Percentiles rank a stretch among this genome's conserved stretches.
Conservation (phyloP, 2,113 vertebrate genomes). For the Dasyornis broadbenti region DNA sequence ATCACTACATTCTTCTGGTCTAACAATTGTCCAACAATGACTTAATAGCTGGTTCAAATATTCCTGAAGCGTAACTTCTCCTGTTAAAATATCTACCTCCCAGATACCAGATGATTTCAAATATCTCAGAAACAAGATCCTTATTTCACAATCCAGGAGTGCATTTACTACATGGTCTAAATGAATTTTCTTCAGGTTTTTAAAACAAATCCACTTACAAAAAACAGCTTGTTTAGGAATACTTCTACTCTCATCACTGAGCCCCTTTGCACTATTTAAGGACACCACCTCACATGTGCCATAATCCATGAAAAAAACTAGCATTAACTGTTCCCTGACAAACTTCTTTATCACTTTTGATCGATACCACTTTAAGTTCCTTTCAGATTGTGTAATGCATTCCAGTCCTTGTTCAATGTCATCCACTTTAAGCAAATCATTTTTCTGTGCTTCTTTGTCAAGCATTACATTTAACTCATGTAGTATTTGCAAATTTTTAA, state of each 20-base stretch:
- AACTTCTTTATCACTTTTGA: conserved; percentile 63
- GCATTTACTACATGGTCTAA: conserved; percentile 16
- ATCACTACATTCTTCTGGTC: neutral
- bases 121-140: conserved; percentile 69
- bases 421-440: conserved; percentile 1
- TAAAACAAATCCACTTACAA: conserved; percentile 69
- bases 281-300: conserved; percentile 66
- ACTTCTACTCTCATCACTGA: conserved; percentile 11
- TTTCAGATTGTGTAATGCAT: conserved; percentile 71
- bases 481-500: conserved; percentile 33
- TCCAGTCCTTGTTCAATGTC: conserved; percentile 69
- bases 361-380: conserved; percentile 63
- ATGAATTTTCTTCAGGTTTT: neutral
- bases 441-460: conserved; percentile 31
- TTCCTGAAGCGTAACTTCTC: conserved; percentile 20
- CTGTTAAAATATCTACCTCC: conserved; percentile 76
- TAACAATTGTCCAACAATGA: neutral
- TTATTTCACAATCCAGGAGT: conserved; percentile 60
- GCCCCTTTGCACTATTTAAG: conserved; percentile 26
- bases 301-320: conserved; percentile 74
- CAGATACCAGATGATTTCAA: conserved; percentile 57
- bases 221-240: conserved; percentile 71
- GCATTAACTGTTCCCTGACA: conserved; percentile 23
- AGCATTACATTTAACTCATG: conserved; percentile 52
- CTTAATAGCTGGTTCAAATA: conserved; percentile 14